Evolutionary conservation across 2,888 invertebrate species (phyloP).

Genomic region (Pseudeuparius sepicola): DNA sequence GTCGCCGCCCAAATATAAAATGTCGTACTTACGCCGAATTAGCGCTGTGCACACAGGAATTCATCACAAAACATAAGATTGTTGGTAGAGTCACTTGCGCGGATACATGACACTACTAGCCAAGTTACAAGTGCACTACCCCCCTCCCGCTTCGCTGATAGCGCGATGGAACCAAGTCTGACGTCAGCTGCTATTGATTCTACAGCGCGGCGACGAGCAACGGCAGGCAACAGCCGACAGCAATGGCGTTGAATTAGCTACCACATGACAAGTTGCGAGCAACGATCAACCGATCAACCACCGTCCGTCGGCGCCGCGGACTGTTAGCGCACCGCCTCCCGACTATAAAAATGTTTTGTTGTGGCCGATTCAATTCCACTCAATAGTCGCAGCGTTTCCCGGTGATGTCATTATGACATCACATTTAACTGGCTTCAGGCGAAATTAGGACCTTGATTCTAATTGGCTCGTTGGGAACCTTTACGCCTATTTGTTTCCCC

Average conservation of each 20-base stretch:
- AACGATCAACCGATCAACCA: conserved; percentile 2
- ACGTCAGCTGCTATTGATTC: conserved; percentile 41
- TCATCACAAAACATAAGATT: conserved; percentile 39
- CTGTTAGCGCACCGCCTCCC: too few species aligned
- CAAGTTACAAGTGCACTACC: conserved; percentile 42
- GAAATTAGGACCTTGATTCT: conserved; percentile 37
- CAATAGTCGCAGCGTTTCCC: conserved; percentile 39
- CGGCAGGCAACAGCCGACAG: conserved; percentile 25
- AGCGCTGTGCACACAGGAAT: conserved; percentile 32
- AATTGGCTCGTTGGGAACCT: conserved; percentile 26
- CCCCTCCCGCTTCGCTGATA: conserved; percentile 37
- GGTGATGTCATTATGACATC: conserved; percentile 45
- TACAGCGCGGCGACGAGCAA: conserved; percentile 30
- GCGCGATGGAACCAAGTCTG: conserved; percentile 37
- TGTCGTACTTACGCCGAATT: conserved; percentile 37
- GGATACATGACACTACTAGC: conserved; percentile 42
- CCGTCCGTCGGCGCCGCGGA: too few species aligned
- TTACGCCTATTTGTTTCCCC: conserved; percentile 25
- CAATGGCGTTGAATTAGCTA: conserved; percentile 35
- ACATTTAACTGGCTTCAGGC: conserved; percentile 39
- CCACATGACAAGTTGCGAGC: background rate
- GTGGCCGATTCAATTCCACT: too few species aligned
- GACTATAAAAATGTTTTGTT: conserved; percentile 17
- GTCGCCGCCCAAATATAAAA: too few species aligned
- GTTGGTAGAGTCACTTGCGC: conserved; percentile 39